Percentiles rank a stretch among this genome's conserved stretches.
Evolutionary conservation across 1,140 invertebrate species (phyloP).

Genomic region (Zaprionus ornatus): DNA sequence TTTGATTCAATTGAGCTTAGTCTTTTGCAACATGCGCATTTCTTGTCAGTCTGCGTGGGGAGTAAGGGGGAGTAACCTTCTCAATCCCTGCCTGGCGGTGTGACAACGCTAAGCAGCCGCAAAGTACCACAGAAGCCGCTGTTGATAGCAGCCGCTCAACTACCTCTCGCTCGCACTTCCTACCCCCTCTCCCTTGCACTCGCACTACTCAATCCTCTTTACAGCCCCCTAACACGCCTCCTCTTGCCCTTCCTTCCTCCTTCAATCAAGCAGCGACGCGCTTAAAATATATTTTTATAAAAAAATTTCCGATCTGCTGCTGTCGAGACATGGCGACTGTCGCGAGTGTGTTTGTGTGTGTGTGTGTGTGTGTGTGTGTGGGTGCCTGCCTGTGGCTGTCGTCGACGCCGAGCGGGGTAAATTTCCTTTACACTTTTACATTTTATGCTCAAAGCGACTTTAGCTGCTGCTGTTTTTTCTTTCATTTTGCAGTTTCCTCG

Average conservation of each 20-base stretch:
- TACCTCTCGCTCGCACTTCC: background rate
- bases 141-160: slow-evolving; percentile 58
- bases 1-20: slow-evolving; percentile 71
- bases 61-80: background rate
- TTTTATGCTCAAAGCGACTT: slow-evolving; percentile 73
- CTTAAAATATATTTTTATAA: slow-evolving; percentile 59
- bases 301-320: slow-evolving; percentile 74
- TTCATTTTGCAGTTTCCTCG: slow-evolving; percentile 21
- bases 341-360: background rate
- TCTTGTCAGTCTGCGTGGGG: slow-evolving; percentile 21
- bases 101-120: slow-evolving; percentile 71
- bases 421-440: slow-evolving; percentile 76
- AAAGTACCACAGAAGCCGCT: slow-evolving; percentile 44
- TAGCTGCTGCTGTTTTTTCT: slow-evolving; percentile 35
- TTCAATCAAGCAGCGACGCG: slow-evolving; percentile 38
- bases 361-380: slow-evolving; percentile 1
- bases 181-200: background rate
- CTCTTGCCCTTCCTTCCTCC: background rate
- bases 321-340: slow-evolving; percentile 19
- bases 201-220: background rate
- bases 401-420: slow-evolving; percentile 17
- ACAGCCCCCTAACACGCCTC: background rate
- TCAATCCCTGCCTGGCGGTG: slow-evolving; percentile 46
- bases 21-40: slow-evolving; percentile 65
- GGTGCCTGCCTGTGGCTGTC: background rate